Evolutionary conservation across 2,113 vertebrate genomes (phyloP).

Genomic region (Edolisoma coerulescens): DNA sequence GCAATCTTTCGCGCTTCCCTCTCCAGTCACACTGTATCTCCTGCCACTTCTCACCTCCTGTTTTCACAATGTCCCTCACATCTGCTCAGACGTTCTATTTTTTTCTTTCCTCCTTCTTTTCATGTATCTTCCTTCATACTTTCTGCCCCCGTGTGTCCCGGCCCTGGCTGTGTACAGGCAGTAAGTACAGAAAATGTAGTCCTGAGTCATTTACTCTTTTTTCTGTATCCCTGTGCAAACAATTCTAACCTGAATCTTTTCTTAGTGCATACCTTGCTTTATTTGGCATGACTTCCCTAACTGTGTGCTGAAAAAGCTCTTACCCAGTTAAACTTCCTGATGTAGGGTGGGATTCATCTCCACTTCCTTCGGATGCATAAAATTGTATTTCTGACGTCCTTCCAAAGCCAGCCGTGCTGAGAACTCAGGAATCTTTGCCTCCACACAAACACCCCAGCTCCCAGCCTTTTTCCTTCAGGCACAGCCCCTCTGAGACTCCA

Average conservation of each 20-base stretch:
- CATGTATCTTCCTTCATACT: not conserved
- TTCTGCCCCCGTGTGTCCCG: not conserved
- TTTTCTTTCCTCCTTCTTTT: not conserved
- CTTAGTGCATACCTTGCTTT: not conserved
- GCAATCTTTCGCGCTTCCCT: not conserved
- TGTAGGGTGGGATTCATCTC: not conserved
- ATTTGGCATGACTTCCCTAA: not conserved
- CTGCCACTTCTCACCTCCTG: not conserved
- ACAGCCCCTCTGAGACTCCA: not conserved
- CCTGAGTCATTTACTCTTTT: not conserved
- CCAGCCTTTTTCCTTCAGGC: not conserved
- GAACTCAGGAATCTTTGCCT: not conserved
- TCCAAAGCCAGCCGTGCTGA: not conserved
- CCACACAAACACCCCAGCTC: rapidly evolving
- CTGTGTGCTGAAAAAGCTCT: not conserved
- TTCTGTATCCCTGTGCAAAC: not conserved
- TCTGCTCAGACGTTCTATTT: not conserved
- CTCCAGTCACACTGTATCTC: rapidly evolving
- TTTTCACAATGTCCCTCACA: not conserved
- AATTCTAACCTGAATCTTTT: not conserved
- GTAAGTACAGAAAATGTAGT: not conserved
- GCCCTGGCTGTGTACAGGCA: not conserved
- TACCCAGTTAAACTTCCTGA: not conserved
- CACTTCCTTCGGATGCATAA: rapidly evolving
- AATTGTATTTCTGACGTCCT: not conserved